Base-by-base conservation (phyloP, 2,113 vertebrate species). In the Etheostoma cragini region DNA sequence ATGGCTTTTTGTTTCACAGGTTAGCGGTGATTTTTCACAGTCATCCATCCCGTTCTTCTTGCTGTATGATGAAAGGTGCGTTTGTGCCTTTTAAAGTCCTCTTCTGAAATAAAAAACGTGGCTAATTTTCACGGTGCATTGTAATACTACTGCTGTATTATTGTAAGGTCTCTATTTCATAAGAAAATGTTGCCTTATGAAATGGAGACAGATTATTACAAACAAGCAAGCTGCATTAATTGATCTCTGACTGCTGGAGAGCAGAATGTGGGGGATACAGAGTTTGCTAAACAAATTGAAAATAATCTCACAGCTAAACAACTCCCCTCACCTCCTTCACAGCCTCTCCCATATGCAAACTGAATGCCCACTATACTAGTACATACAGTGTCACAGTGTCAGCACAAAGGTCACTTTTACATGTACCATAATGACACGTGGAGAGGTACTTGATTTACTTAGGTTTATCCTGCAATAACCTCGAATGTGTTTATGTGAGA, bases 1-100 rank as follows among this genome's bases (percentile, higher is more conserved):
- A 68, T 61, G 76, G 84, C 83, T 86, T 88, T 92, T 89, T 84
- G 83, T 89, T 93, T 91, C 87, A 84, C 86, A 80, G 84, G 85
- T 84, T 87, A 84, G 87, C 60, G 4, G 69, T 60, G 78, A 88
- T 89, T 92, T 82, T 90, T 89, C 90, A 81, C 87, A 90, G 90
- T 82, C 87, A 74, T 88, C 85, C 62, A 53, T 68, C 73, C 75
- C 49, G 6, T 60, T 83, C 24, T 30, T 75, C 72, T 81, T 22
- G 66, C 72, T 33, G 54, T 87, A 83, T 88, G 93, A 88, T 95
- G 93, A 94, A 87, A 89, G 80, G 81, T 67, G 33, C 24, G 58
- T 70, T 95, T 93, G 93, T 94, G 80, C 35, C 73, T 73, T 35
- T 67, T 45, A 76, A 88, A 86, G 67, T 78, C 62, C 77, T 35